Conservation (phyloP, 2,888 invertebrate genomes). For the Tetropium fuscum region DNA sequence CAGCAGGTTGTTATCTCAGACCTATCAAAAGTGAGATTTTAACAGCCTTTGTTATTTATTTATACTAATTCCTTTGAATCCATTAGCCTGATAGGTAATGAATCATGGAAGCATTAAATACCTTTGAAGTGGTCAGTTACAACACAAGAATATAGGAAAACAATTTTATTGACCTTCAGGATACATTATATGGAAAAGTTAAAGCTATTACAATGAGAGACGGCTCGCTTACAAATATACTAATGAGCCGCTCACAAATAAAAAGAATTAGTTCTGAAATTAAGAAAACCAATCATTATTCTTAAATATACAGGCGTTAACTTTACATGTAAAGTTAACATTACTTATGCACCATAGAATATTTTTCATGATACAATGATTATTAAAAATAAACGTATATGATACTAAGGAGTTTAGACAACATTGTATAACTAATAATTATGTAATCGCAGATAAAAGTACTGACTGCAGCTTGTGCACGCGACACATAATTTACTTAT, state of each 20-base stretch:
- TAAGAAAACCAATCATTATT: conserved; percentile 34
- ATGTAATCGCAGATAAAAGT: conserved; percentile 39
- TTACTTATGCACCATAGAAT: conserved; percentile 30
- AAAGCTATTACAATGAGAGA: conserved; percentile 59
- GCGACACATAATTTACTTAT: conserved; percentile 39
- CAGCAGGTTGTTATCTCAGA: conserved; percentile 6
- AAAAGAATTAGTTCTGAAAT: conserved; percentile 28
- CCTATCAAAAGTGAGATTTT: background rate
- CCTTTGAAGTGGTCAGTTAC: conserved; percentile 5
- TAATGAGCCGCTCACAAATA: conserved; percentile 50
- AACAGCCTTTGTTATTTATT: conserved; percentile 4
- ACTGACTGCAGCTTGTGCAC: conserved; percentile 45
- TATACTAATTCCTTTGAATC: background rate
- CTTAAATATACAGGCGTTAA: conserved; percentile 27
- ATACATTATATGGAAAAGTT: conserved; percentile 61
- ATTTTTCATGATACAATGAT: conserved; percentile 31
- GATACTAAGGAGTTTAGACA: conserved; percentile 30
- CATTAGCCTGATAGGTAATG: no score
- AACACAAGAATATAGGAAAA: conserved; percentile 54
- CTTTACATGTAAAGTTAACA: conserved; percentile 27
- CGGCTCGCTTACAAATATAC: conserved; percentile 54
- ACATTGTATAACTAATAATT: conserved; percentile 30
- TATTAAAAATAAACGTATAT: conserved; percentile 36
- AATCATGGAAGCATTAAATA: background rate
- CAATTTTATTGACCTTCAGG: conserved; percentile 59